Conservation (phyloP, 2,888 invertebrate genomes). For the Lasioglossum morio region DNA sequence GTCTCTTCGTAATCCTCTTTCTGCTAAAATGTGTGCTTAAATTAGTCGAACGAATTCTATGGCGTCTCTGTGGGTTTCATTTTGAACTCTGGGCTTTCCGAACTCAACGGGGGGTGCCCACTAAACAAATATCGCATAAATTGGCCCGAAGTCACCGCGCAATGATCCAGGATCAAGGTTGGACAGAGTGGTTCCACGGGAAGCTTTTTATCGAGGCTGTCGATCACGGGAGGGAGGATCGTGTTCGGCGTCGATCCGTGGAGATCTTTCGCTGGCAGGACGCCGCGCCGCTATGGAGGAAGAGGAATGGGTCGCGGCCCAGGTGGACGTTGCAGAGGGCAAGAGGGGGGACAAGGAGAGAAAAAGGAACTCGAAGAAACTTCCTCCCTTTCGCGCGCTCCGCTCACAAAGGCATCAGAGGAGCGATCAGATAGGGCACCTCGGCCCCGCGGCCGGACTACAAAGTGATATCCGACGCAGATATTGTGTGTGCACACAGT, state of each 20-base stretch:
- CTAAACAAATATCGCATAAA: background rate
- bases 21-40: no score
- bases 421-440: conserved; percentile 79
- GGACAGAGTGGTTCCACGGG: conserved; percentile 45
- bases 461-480: conserved; percentile 82
- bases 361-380: conserved; percentile 60
- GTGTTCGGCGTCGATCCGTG: conserved; percentile 63
- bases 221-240: conserved; percentile 57
- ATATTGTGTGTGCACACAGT: conserved; percentile 77
- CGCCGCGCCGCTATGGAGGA: background rate
- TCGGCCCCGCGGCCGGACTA: conserved; percentile 79
- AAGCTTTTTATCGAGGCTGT: conserved; percentile 53
- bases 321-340: background rate
- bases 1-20: no score
- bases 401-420: conserved; percentile 73
- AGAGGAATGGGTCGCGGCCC: conserved; percentile 11
- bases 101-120: background rate
- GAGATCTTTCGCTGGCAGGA: conserved; percentile 31
- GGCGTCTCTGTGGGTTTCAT: background rate
- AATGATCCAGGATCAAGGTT: conserved; percentile 21
- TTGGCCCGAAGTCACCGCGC: background rate
- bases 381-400: conserved; percentile 65
- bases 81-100: background rate
- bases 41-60: background rate
- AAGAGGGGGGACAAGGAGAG: conserved; percentile 17